Evolutionary conservation across 2,888 invertebrate species (phyloP).

Genomic region (Cremastinae sp.): DNA sequence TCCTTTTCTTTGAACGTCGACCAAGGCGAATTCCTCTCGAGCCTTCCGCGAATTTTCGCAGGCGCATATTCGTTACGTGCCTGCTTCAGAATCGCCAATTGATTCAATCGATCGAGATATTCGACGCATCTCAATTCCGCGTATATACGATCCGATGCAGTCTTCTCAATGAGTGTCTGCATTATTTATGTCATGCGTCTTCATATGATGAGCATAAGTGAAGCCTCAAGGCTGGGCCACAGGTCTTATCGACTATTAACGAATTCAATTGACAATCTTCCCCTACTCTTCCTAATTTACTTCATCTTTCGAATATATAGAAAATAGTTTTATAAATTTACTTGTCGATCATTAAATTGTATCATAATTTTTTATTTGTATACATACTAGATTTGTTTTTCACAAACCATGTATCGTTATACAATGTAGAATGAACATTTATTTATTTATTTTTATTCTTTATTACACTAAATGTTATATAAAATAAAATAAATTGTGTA

Average conservation of each 20-base stretch:
- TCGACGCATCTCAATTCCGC: no score
- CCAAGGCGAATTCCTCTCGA: not conserved
- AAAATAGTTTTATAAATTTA: slow-evolving; percentile 58
- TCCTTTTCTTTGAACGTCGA: slow-evolving; percentile 14
- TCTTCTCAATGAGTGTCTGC: not conserved
- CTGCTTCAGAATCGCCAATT: no score
- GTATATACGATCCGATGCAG: no score
- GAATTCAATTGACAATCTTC: slow-evolving; percentile 67
- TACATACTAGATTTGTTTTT: no score
- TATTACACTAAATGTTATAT: no score
- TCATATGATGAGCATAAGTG: slow-evolving; percentile 75
- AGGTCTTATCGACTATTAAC: slow-evolving; percentile 74
- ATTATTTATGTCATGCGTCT: slow-evolving; percentile 69
- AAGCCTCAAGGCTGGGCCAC: slow-evolving; percentile 72
- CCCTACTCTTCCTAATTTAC: slow-evolving; percentile 2
- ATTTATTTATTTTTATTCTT: no score
- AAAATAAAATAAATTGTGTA: no score
- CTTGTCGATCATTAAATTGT: no score
- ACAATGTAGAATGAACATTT: no score
- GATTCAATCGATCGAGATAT: no score
- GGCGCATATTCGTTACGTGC: not conserved
- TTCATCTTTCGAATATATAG: slow-evolving; percentile 28
- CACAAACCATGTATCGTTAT: no score
- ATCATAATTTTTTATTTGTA: no score
- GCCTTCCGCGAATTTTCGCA: not conserved